These are phyloP conservation scores for Harpagifer antarcticus DNA, from an alignment of 2,797 vertebrate species.

Conservation along the genomic window DNA sequence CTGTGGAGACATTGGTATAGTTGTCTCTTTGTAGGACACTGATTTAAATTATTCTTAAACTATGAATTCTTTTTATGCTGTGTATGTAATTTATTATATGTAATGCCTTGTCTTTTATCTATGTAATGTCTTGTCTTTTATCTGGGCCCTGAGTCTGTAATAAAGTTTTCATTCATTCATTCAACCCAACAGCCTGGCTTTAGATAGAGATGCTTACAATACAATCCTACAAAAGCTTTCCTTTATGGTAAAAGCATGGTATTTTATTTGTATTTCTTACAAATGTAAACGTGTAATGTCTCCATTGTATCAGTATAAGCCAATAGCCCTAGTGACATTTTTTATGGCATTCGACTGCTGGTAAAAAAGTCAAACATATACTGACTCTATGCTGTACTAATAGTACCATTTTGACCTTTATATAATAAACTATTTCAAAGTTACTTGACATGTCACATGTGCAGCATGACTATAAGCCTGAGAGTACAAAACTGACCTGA, in stretches of 20 bases:
- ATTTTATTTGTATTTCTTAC: background rate
- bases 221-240: background rate
- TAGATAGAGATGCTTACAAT: background rate
- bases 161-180: too few relatives aligned
- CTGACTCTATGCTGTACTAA: background rate
- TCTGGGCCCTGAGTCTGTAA: too few relatives aligned
- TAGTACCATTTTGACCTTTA: background rate
- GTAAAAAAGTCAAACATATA: background rate
- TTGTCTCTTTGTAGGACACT: too few relatives aligned
- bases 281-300: background rate
- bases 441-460: conserved; percentile 2
- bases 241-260: background rate
- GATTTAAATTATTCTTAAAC: too few relatives aligned
- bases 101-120: too few relatives aligned
- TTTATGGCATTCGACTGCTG: background rate
- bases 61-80: too few relatives aligned
- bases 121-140: too few relatives aligned
- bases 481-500: conserved; percentile 50
- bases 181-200: background rate
- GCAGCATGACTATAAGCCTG: conserved; percentile 9
- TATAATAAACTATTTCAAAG: background rate
- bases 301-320: background rate
- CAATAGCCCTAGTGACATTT: background rate
- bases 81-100: too few relatives aligned
- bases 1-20: too few relatives aligned